Conservation (phyloP, 1,140 invertebrate genomes). For the Leptinotarsa lineolata region DNA sequence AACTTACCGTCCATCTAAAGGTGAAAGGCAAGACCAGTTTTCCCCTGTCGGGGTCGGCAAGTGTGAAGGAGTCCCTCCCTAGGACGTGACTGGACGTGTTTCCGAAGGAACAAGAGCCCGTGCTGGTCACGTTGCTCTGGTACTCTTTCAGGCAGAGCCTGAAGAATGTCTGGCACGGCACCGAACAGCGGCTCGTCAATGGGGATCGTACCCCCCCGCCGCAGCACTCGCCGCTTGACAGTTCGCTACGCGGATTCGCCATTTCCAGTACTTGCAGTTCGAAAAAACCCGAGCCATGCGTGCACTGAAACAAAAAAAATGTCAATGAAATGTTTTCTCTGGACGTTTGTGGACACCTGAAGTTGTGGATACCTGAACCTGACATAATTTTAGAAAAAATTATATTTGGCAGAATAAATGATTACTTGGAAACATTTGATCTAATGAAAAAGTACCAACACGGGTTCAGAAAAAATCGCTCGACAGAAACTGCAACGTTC, state of each 20-base stretch:
- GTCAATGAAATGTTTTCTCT: not conserved
- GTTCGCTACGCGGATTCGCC: constrained; percentile 81
- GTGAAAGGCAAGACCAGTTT: constrained; percentile 83
- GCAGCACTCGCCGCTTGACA: constrained; percentile 81
- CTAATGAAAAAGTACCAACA: no score
- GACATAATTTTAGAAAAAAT: not conserved
- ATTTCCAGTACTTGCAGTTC: constrained; percentile 90
- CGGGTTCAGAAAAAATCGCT: no score
- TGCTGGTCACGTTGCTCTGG: constrained; percentile 80
- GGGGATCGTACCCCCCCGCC: constrained; percentile 64
- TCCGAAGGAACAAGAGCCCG: constrained; percentile 86
- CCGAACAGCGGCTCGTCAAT: constrained; percentile 59
- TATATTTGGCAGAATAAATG: not conserved
- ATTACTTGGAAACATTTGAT: no score
- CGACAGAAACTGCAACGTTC: no score
- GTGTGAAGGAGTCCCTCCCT: constrained; percentile 85
- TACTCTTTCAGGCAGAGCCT: constrained; percentile 90
- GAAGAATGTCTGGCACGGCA: constrained; percentile 81
- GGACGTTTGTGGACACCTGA: no score
- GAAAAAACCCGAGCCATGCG: constrained; percentile 81
- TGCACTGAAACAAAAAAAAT: constrained; percentile 61
- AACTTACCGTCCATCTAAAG: constrained; percentile 89
- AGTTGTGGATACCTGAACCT: not conserved
- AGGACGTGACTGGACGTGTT: constrained; percentile 82
- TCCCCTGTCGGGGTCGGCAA: constrained; percentile 75